phyloP scores from a whole-genome alignment of 92 coral and sea anemone genomes.

The Metridium senile region DNA sequence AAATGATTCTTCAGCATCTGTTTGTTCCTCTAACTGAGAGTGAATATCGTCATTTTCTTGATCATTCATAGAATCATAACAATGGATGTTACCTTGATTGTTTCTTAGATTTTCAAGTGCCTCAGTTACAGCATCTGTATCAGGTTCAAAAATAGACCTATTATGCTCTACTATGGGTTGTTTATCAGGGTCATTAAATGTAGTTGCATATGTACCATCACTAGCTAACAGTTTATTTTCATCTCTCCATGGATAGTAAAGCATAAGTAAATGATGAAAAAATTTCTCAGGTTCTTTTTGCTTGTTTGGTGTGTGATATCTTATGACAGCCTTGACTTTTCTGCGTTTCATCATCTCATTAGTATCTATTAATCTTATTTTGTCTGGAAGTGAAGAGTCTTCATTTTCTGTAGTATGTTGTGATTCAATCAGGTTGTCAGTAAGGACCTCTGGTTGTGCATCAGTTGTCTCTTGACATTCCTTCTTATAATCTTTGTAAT shows the following conservation, averaged over 20 bases:
- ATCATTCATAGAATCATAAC: conserved; percentile 58
- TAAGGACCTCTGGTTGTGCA: background rate
- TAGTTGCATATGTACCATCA: conserved; percentile 53
- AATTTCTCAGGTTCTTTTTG: conserved; percentile 51
- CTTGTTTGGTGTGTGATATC: conserved; percentile 51
- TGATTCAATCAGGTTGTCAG: background rate
- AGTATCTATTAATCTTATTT: conserved; percentile 38
- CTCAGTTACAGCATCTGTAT: conserved; percentile 51
- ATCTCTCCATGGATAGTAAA: conserved; percentile 59
- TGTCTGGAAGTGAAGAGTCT: background rate
- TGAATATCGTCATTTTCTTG: conserved; percentile 20
- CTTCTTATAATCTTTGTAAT: too few species aligned
- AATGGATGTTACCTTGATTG: conserved; percentile 34
- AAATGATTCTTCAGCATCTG: conserved; percentile 38
- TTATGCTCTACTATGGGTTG: conserved; percentile 52
- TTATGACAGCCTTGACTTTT: conserved; percentile 56
- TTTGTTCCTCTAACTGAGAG: conserved; percentile 25
- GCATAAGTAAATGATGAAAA: conserved; percentile 64
- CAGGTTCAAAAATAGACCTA: conserved; percentile 57
- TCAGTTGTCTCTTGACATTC: background rate
- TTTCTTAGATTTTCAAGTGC: conserved; percentile 48
- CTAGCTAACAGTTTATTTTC: conserved; percentile 41
- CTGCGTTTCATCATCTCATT: conserved; percentile 61
- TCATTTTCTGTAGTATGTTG: background rate
- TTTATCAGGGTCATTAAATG: conserved; percentile 39